A percentile compares a stretch with the other conserved stretches of the same genome.
Evolutionary conservation across 1,140 invertebrate genomes (phyloP).

Genomic region (Ips typographus): DNA sequence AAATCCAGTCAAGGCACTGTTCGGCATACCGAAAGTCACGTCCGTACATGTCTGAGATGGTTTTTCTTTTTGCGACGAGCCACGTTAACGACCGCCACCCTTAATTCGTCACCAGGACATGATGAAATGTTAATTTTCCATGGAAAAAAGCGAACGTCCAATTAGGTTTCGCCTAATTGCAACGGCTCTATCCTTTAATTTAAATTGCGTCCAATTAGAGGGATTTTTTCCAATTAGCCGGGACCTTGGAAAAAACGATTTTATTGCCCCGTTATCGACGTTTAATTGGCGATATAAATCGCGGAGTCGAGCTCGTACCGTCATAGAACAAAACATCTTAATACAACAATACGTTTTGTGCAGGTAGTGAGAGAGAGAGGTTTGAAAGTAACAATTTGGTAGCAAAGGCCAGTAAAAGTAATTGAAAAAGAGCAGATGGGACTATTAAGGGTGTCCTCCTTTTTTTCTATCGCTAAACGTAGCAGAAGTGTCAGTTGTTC

Average conservation of each 20-base stretch:
- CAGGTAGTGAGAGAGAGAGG: too few relatives aligned
- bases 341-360: neutral
- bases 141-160: neutral
- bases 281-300: slow-evolving; percentile 5
- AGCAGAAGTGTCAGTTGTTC: too few relatives aligned
- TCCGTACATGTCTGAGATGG: too few relatives aligned
- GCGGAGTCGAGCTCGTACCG: neutral
- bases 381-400: too few relatives aligned
- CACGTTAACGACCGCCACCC: neutral
- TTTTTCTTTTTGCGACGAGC: neutral
- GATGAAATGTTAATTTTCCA: slow-evolving; percentile 3
- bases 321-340: neutral
- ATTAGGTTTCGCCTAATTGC: slow-evolving; percentile 6
- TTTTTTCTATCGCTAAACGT: too few relatives aligned
- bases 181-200: slow-evolving; percentile 3
- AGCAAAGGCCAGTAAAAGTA: too few relatives aligned
- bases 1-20: too few relatives aligned
- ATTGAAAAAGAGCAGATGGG: too few relatives aligned
- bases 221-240: slow-evolving; percentile 6
- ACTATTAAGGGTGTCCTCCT: too few relatives aligned
- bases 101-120: neutral
- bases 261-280: neutral
- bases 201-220: slow-evolving; percentile 5
- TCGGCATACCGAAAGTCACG: too few relatives aligned
- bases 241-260: neutral